These are phyloP conservation scores for Acronicta psi DNA, from an alignment of 2,888 invertebrate species.

Conservation along the genomic window DNA sequence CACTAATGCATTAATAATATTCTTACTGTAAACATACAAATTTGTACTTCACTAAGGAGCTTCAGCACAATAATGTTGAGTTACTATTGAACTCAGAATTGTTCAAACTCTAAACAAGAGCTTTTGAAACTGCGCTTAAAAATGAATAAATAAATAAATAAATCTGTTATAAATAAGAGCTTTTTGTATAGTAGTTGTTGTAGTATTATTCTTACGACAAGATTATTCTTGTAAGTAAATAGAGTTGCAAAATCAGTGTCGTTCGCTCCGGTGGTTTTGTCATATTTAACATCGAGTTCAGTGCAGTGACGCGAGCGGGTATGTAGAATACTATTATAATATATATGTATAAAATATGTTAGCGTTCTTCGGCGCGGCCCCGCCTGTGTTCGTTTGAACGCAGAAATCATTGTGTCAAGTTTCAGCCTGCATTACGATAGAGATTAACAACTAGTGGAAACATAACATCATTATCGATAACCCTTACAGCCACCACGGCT, in stretches of 20 bases:
- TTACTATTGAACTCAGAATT: slow-evolving; percentile 44
- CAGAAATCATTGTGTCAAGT: slow-evolving; percentile 12
- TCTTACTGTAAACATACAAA: slow-evolving; percentile 38
- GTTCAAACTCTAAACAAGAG: slow-evolving; percentile 66
- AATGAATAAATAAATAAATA: slow-evolving; percentile 26
- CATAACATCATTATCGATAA: not conserved
- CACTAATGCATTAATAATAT: slow-evolving; percentile 40
- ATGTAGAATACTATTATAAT: slow-evolving; percentile 52
- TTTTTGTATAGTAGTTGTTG: slow-evolving; percentile 83
- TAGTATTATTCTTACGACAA: slow-evolving; percentile 66
- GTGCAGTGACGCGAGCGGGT: slow-evolving; percentile 56
- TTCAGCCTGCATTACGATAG: slow-evolving; percentile 31
- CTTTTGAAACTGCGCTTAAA: slow-evolving; percentile 81
- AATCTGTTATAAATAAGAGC: slow-evolving; percentile 82
- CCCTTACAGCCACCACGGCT: too few species aligned
- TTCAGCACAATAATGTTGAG: slow-evolving; percentile 60
- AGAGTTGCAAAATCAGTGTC: slow-evolving; percentile 59
- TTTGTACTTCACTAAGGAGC: slow-evolving; percentile 44
- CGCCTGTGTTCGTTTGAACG: slow-evolving; percentile 17
- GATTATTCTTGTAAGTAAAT: slow-evolving; percentile 63
- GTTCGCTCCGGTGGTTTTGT: slow-evolving; percentile 59
- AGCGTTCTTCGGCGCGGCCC: slow-evolving; percentile 48
- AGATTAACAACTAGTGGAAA: slow-evolving; percentile 20
- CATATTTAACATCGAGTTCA: slow-evolving; percentile 58
- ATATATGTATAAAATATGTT: slow-evolving; percentile 54